phyloP scores from a whole-genome alignment of 1,140 invertebrate genomes.

The Euborellia annulipes region DNA sequence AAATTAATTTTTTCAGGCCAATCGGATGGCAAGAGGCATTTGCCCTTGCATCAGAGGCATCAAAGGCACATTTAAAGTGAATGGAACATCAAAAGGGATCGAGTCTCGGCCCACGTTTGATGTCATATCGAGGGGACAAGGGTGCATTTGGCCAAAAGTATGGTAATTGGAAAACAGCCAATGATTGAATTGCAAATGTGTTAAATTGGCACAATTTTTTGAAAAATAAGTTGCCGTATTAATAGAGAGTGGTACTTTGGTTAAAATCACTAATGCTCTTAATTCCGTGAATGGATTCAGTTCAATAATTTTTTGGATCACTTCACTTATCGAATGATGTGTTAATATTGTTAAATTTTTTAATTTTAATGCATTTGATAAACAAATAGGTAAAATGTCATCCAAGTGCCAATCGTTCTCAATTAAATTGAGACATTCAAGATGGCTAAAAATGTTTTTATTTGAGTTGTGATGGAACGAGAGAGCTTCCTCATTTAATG shows the following conservation, averaged over 20 bases:
- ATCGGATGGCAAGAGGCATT: too few relatives aligned
- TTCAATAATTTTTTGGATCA: neutral
- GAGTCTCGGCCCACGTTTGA: too few relatives aligned
- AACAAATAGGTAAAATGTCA: slow-evolving; percentile 4
- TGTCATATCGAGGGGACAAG: too few relatives aligned
- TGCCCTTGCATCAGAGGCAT: too few relatives aligned
- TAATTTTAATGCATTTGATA: slow-evolving; percentile 5
- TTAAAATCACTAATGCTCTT: slow-evolving; percentile 1
- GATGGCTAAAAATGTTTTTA: slow-evolving; percentile 1
- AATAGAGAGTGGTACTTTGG: neutral
- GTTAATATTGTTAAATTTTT: neutral
- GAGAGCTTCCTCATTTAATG: neutral
- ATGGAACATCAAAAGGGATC: too few relatives aligned
- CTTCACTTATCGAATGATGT: neutral
- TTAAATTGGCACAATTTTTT: slow-evolving; percentile 5
- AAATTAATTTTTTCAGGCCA: too few relatives aligned
- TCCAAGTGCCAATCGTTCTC: slow-evolving; percentile 3
- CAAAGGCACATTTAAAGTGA: too few relatives aligned
- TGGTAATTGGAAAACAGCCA: too few relatives aligned
- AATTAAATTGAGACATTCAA: slow-evolving; percentile 1
- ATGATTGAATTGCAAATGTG: neutral
- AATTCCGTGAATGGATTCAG: slow-evolving; percentile 5
- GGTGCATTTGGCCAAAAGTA: too few relatives aligned
- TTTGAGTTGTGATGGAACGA: neutral
- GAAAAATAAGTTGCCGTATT: slow-evolving; percentile 3